A percentile compares a stretch with the other conserved stretches of the same genome.
Evolutionary conservation across 2,888 invertebrate genomes (phyloP).

Genomic region (Lasioglossum oenotherae): DNA sequence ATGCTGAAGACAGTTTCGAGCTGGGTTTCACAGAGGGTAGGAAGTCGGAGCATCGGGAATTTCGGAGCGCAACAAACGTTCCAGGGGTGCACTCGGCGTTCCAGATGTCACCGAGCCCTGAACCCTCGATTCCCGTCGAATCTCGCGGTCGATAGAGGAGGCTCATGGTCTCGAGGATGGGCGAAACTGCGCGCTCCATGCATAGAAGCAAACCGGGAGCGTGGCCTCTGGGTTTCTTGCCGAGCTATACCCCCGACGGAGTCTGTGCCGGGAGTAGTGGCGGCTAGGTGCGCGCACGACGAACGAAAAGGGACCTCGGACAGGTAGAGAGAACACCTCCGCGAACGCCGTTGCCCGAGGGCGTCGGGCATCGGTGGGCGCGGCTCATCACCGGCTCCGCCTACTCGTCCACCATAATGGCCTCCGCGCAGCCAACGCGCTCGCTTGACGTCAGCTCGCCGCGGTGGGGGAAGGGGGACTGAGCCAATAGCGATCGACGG

Average conservation of each 20-base stretch:
- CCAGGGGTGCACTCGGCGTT: constrained; percentile 34
- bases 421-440: constrained; percentile 74
- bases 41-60: not conserved
- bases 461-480: constrained; percentile 65
- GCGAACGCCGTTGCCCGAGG: constrained; percentile 64
- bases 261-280: constrained; percentile 55
- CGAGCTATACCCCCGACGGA: constrained; percentile 62
- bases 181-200: constrained; percentile 30
- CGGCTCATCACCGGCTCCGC: constrained; percentile 9
- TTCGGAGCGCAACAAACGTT: not conserved
- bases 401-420: constrained; percentile 81
- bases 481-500: constrained; percentile 71
- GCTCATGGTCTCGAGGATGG: constrained; percentile 4
- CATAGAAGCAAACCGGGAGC: constrained; percentile 40
- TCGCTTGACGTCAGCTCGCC: constrained; percentile 60
- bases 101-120: constrained; percentile 51
- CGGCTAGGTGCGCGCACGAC: constrained; percentile 57
- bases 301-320: constrained; percentile 62
- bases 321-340: constrained; percentile 70
- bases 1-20: not conserved
- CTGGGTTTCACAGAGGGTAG: not conserved
- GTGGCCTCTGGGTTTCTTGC: constrained; percentile 40
- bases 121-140: constrained; percentile 48
- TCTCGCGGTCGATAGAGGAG: constrained; percentile 47
- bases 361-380: constrained; percentile 50